These are phyloP conservation scores for Blastomussa wellsi DNA, from an alignment of 92 coral and sea anemone genomes.

Conservation along the genomic window DNA sequence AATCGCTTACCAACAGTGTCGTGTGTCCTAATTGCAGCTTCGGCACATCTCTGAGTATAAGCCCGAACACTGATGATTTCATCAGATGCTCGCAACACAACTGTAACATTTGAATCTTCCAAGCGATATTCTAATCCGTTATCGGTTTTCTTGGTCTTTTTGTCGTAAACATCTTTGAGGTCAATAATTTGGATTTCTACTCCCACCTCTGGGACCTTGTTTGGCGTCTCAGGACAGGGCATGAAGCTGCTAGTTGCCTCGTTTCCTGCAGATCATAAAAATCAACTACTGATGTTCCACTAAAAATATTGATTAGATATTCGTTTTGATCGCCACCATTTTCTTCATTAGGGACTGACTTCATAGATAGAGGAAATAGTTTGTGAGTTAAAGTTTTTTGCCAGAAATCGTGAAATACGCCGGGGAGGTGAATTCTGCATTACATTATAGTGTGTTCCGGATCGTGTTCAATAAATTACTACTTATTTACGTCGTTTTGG, in stretches of 20 bases:
- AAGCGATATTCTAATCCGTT: slow-evolving; percentile 50
- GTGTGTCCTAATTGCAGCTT: slow-evolving; percentile 65
- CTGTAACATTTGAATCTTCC: slow-evolving; percentile 48
- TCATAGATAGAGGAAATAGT: neutral
- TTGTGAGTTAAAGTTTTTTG: neutral
- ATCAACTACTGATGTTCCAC: neutral
- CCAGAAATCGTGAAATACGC: neutral
- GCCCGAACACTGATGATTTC: slow-evolving; percentile 53
- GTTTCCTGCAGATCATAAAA: slow-evolving; percentile 1
- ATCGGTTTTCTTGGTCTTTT: slow-evolving; percentile 52
- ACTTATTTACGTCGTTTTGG: neutral
- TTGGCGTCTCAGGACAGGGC: neutral
- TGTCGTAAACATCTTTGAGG: slow-evolving; percentile 61
- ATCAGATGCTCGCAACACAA: slow-evolving; percentile 35
- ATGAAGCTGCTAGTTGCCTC: neutral
- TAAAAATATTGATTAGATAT: neutral
- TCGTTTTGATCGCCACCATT: neutral
- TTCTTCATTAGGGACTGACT: neutral
- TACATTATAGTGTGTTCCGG: neutral
- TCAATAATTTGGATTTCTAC: slow-evolving; percentile 47
- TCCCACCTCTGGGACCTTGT: slow-evolving; percentile 13
- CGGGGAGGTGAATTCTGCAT: neutral
- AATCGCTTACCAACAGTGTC: slow-evolving; percentile 57
- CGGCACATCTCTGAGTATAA: slow-evolving; percentile 68
- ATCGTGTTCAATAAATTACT: neutral